phyloP scores from a whole-genome alignment of 2,888 invertebrate species.

The Anodontia alba region DNA sequence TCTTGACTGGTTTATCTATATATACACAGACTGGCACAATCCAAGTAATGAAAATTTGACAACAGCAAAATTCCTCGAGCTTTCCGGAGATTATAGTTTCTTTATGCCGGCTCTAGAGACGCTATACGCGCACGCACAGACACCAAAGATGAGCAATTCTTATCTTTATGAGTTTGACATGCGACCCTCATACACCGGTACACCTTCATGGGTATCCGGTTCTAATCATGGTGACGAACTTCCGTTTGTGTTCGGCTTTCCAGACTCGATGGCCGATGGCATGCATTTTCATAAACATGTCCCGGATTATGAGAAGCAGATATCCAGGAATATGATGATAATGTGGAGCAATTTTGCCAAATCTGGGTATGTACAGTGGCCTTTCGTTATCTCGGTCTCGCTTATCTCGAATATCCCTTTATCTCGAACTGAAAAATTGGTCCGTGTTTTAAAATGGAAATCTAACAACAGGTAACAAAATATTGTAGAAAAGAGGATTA shows the following conservation, averaged over 20 bases:
- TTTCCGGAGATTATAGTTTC: constrained; percentile 61
- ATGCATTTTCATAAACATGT: constrained; percentile 92
- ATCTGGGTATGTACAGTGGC: constrained; percentile 92
- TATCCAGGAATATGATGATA: constrained; percentile 94
- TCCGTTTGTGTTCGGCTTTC: constrained; percentile 93
- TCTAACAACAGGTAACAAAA: no score
- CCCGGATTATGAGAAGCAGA: constrained; percentile 92
- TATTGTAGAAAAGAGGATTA: no score
- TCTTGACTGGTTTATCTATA: constrained; percentile 33
- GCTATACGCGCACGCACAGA: constrained; percentile 38
- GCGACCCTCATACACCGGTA: constrained; percentile 86
- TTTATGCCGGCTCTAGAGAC: constrained; percentile 54
- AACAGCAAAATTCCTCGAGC: constrained; percentile 44
- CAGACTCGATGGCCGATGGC: constrained; percentile 85
- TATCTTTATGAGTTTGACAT: constrained; percentile 85
- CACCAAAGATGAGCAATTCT: constrained; percentile 19
- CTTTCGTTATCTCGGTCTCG: no score
- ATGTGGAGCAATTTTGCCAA: constrained; percentile 98
- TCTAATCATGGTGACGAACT: constrained; percentile 98
- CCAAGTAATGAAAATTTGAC: constrained; percentile 27
- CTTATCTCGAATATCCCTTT: no score
- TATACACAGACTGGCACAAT: constrained; percentile 60
- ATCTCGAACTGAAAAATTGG: no score
- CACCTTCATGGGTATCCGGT: constrained; percentile 95
- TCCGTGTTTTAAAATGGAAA: no score